A percentile compares a stretch with the other conserved stretches of the same genome.
These are phyloP conservation scores for Limenitis camilla DNA, from an alignment of 2,888 invertebrate species.

Conservation along the genomic window DNA sequence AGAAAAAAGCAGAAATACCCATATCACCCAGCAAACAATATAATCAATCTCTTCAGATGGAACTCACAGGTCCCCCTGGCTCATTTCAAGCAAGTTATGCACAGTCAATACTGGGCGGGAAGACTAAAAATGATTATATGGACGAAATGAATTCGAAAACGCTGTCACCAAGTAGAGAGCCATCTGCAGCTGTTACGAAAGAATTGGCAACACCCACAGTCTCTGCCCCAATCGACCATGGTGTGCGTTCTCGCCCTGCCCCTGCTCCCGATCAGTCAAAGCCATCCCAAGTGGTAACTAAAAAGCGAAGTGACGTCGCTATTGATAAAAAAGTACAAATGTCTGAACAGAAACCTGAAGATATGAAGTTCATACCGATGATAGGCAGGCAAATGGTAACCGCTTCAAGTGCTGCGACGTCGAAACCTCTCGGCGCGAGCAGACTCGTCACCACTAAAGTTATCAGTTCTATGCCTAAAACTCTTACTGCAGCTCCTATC, in stretches of 20 bases:
- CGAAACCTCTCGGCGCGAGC: constrained; percentile 50
- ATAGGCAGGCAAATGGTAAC: constrained; percentile 53
- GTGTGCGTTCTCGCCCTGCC: constrained; percentile 46
- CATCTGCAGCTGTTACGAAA: constrained; percentile 56
- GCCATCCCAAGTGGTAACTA: constrained; percentile 60
- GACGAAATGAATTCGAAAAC: constrained; percentile 43
- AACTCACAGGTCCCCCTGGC: constrained; percentile 56
- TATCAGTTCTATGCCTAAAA: constrained; percentile 53
- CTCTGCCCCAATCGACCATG: constrained; percentile 49
- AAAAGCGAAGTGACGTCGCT: constrained; percentile 48
- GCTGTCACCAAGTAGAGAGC: constrained; percentile 41
- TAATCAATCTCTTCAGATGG: constrained; percentile 44
- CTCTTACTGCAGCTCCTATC: constrained; percentile 33
- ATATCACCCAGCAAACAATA: constrained; percentile 50
- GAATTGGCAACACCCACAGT: constrained; percentile 47
- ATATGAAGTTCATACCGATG: constrained; percentile 56
- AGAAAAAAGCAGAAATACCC: constrained; percentile 42
- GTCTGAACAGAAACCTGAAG: constrained; percentile 60
- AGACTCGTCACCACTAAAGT: constrained; percentile 63
- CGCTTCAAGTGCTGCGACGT: constrained; percentile 48
- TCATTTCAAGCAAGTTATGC: constrained; percentile 68
- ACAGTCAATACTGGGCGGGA: constrained; percentile 54
- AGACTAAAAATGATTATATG: constrained; percentile 51
- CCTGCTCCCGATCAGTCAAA: constrained; percentile 45
- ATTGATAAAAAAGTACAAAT: constrained; percentile 56